Conservation (phyloP, 2,888 invertebrate genomes). For the Marronus borbonicus region DNA sequence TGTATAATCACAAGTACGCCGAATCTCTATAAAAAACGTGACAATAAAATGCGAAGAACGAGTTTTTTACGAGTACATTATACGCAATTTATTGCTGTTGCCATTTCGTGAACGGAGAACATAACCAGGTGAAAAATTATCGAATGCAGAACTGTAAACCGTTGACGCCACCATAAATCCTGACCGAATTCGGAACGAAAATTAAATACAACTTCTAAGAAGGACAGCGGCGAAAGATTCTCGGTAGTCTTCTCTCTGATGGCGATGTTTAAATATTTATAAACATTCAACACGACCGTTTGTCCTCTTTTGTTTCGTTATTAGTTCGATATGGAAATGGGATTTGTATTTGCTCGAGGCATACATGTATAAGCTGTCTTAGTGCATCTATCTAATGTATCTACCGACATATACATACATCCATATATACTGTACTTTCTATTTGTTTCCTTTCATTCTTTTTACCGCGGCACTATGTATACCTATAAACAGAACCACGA, state of each 20-base stretch:
- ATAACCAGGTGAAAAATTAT: slow-evolving; percentile 39
- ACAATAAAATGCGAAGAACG: not conserved
- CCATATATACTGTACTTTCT: slow-evolving; percentile 20
- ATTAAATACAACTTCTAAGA: slow-evolving; percentile 41
- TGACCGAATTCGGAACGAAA: slow-evolving; percentile 38
- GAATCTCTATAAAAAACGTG: not conserved
- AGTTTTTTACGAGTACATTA: slow-evolving; percentile 8
- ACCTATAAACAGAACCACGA: not conserved
- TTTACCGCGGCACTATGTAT: not conserved
- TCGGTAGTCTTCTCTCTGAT: slow-evolving; percentile 40
- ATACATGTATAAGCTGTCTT: not conserved
- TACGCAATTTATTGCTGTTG: slow-evolving; percentile 23
- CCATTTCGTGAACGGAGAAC: slow-evolving; percentile 22
- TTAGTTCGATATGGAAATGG: slow-evolving; percentile 7
- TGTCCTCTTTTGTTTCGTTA: slow-evolving; percentile 30
- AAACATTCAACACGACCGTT: slow-evolving; percentile 30
- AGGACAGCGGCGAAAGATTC: slow-evolving; percentile 42
- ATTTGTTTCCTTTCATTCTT: slow-evolving; percentile 45
- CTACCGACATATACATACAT: not conserved
- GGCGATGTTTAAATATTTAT: slow-evolving; percentile 49
- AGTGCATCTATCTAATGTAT: not conserved
- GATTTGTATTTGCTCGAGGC: slow-evolving; percentile 17
- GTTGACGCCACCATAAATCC: slow-evolving; percentile 40
- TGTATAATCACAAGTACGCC: too few relatives aligned
- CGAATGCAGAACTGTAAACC: slow-evolving; percentile 41